Evolutionary conservation across 1,140 invertebrate species (phyloP), one percentile per base, ranked within the genome.

Genomic region (Nephila pilipes): DNA sequence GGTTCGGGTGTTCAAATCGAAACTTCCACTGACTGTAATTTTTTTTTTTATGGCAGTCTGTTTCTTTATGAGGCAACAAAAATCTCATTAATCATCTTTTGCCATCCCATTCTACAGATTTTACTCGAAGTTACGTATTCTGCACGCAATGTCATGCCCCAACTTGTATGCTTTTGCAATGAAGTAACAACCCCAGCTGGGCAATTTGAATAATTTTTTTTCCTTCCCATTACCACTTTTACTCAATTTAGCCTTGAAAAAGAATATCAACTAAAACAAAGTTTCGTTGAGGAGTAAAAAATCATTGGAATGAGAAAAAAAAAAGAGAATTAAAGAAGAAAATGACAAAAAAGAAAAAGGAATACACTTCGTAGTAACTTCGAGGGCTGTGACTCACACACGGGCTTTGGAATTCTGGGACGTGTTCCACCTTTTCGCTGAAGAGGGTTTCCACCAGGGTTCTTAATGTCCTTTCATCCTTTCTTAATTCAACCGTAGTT

Each of bases 381-480:
- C n/a, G 20, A 22, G 25, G 25, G 22, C 54, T 46, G 54, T 85
- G 83, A 85, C 83, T 85, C 46, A 85, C n/a, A 22, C 46, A 85
- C n/a, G 12, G 54, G 12, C 55, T 32, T 29, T 58, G 83, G 29
- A 54, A 58, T 29, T 46, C 22, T 85, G 83, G 29, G n/a, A 58
- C 54, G 25, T 60, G 25, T 57, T 60, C 29, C 81, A 38, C 81
- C 46, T 54, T 54, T n/a, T 54, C 55, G 10, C 16, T 32, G 83
- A 75, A 75, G 69, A 85, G 57, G 83, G 83, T 57, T 85, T 85
- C 83, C 83, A 85, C 83, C 57, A 58, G 83, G 83, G 46, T 25
- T 58, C 55, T n/a, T 36, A 85, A 57, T 85, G 55, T 58, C 54
- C 54, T 85, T 85, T 57, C 46, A 85, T 85, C 57, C 46, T 55